phyloP scores from a whole-genome alignment of 1,140 invertebrate species.

The Heliothis virescens region DNA sequence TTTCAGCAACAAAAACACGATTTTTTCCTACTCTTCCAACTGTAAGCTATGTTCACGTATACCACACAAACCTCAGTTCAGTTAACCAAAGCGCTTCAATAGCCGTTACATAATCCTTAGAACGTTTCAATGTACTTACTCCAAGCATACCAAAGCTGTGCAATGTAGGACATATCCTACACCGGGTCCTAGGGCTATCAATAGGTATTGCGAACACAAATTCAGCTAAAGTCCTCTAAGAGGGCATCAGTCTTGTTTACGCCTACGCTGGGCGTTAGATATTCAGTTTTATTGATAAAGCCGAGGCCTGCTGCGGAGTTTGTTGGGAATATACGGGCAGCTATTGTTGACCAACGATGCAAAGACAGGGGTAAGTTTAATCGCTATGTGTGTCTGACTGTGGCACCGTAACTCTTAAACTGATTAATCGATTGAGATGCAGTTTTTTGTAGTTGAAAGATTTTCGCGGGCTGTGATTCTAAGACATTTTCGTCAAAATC shows the following conservation, averaged over 20 bases:
- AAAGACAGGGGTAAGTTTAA: background rate
- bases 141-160: slow-evolving; percentile 2
- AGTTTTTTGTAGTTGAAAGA: too few relatives aligned
- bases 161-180: slow-evolving; percentile 41
- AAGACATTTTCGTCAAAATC: too few relatives aligned
- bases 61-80: too few relatives aligned
- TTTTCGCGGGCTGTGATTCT: too few relatives aligned
- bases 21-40: too few relatives aligned
- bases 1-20: too few relatives aligned
- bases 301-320: slow-evolving; percentile 18
- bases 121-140: background rate
- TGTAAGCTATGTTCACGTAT: too few relatives aligned
- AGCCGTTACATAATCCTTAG: background rate
- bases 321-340: slow-evolving; percentile 1
- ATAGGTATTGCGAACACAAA: slow-evolving; percentile 45
- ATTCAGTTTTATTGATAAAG: slow-evolving; percentile 53
- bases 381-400: too few relatives aligned
- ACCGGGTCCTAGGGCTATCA: slow-evolving; percentile 36
- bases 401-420: too few relatives aligned
- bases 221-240: slow-evolving; percentile 46
- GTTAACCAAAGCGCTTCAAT: background rate
- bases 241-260: slow-evolving; percentile 49
- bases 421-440: too few relatives aligned
- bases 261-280: slow-evolving; percentile 42
- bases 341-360: background rate